phyloP scores from a whole-genome alignment of 2,113 vertebrate genomes.

The Petromus typicus region DNA sequence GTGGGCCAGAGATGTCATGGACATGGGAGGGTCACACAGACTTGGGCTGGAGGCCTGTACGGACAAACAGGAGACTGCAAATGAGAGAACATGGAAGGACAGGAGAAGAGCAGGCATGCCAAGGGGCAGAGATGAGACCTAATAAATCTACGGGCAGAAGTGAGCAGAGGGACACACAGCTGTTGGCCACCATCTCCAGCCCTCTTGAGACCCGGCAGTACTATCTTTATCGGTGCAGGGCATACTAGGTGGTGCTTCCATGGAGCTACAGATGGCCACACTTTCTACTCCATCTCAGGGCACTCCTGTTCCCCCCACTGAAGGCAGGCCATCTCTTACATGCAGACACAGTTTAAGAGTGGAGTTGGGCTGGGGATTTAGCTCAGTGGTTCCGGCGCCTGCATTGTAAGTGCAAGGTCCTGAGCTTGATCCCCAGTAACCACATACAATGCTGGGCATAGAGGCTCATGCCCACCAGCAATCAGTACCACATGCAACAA shows the following conservation, averaged over 20 bases:
- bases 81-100: neutral
- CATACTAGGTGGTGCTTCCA: neutral
- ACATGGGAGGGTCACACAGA: neutral
- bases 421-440: no score
- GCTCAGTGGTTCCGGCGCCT: no score
- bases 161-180: neutral
- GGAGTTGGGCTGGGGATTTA: no score
- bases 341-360: neutral
- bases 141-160: fast-evolving
- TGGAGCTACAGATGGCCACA: neutral
- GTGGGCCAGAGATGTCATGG: neutral
- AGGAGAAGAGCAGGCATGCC: no score
- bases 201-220: neutral
- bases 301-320: neutral
- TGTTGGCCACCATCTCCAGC: neutral
- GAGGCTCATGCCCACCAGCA: no score
- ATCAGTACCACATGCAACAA: no score
- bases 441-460: no score
- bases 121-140: neutral
- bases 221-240: neutral
- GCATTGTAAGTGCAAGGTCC: no score
- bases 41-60: neutral
- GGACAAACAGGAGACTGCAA: neutral
- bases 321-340: neutral
- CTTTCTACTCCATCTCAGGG: neutral